Conservation (phyloP, 2,797 vertebrate genomes). For the Toxotes lorentzi region DNA sequence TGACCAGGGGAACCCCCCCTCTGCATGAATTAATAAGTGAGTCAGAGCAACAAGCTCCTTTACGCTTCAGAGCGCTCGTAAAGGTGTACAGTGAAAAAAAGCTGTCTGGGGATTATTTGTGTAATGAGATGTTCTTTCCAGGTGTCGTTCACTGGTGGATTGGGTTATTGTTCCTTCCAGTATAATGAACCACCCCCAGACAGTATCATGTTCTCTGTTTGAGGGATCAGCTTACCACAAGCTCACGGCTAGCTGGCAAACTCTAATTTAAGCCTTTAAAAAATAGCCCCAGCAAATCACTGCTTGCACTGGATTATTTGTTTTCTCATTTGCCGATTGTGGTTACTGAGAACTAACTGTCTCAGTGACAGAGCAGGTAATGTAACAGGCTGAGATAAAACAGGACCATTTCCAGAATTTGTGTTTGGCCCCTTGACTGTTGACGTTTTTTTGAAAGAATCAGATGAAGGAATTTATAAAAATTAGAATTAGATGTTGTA, state of each 20-base stretch:
- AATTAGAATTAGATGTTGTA: background rate
- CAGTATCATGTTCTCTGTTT: constrained; percentile 68
- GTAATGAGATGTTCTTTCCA: constrained; percentile 45
- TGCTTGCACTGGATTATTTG: constrained; percentile 41
- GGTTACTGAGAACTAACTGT: background rate
- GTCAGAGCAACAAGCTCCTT: constrained; percentile 30
- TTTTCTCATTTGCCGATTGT: constrained; percentile 43
- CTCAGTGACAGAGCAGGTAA: constrained; percentile 13
- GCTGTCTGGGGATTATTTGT: constrained; percentile 42
- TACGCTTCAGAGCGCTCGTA: background rate
- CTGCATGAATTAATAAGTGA: constrained; percentile 22
- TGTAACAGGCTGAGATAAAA: constrained; percentile 2
- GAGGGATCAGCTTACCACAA: constrained; percentile 74
- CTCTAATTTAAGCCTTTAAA: constrained; percentile 72
- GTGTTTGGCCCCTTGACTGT: background rate
- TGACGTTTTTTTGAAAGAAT: background rate
- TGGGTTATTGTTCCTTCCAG: constrained; percentile 12
- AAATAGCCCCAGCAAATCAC: constrained; percentile 60
- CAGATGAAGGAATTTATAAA: background rate
- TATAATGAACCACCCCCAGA: constrained; percentile 39
- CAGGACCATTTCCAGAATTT: background rate
- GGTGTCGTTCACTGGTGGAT: constrained; percentile 20
- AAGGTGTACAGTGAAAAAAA: constrained; percentile 22
- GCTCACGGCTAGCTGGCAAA: constrained; percentile 61
- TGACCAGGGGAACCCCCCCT: constrained; percentile 12